phyloP scores from a whole-genome alignment of 2,113 vertebrate genomes.

The Desmodus rotundus region DNA sequence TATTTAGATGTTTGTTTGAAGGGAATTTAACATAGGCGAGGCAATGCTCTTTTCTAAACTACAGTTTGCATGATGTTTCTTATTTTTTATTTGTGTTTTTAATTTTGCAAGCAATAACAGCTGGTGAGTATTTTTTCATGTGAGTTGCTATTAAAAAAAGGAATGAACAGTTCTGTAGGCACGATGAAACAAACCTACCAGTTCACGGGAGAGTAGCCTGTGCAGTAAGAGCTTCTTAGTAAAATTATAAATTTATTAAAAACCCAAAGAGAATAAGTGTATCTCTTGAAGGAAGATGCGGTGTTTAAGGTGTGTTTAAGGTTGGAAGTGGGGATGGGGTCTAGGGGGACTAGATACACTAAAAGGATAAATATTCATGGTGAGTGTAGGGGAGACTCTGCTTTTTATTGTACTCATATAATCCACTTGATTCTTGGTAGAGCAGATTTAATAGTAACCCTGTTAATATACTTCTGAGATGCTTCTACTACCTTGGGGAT shows the following conservation, averaged over 20 bases:
- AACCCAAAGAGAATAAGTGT: background rate
- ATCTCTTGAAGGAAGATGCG: background rate
- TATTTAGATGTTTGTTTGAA: background rate
- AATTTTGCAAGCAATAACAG: slow-evolving; percentile 40
- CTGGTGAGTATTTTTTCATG: slow-evolving; percentile 35
- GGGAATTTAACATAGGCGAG: background rate
- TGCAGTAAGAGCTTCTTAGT: background rate
- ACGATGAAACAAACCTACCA: background rate
- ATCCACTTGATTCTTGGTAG: background rate
- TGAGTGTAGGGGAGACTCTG: background rate
- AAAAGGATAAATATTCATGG: background rate
- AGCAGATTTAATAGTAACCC: background rate
- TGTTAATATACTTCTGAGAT: background rate
- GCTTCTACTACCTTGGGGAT: background rate
- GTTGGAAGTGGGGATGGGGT: background rate
- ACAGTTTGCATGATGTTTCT: background rate
- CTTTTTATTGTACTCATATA: background rate
- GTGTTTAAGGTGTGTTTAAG: background rate
- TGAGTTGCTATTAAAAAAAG: slow-evolving; percentile 29
- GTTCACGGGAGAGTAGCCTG: background rate
- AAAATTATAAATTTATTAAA: background rate
- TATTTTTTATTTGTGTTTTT: slow-evolving; percentile 41
- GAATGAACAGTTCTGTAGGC: background rate
- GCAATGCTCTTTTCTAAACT: background rate
- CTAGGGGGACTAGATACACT: background rate